A percentile compares a stretch with the other conserved stretches of the same genome.
These are phyloP conservation scores for Antennarius maculatus DNA, from an alignment of 2,797 vertebrate species.

Conservation along the genomic window DNA sequence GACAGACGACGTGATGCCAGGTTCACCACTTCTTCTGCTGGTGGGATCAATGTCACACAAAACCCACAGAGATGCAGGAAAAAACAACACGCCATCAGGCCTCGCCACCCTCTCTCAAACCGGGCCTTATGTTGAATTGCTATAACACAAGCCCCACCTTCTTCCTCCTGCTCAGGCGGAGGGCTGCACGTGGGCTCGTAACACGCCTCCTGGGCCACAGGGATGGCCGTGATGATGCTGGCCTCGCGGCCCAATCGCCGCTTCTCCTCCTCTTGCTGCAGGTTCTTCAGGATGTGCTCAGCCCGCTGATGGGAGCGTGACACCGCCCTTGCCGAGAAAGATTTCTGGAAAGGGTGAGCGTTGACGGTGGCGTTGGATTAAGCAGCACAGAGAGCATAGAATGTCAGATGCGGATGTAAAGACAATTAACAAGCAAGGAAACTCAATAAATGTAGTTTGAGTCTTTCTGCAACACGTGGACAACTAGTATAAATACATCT, in stretches of 20 bases:
- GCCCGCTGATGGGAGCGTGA: slow-evolving; percentile 98
- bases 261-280: slow-evolving; percentile 98
- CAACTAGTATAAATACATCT: slow-evolving; percentile 41
- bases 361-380: slow-evolving; percentile 21
- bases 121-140: background rate
- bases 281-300: slow-evolving; percentile 97
- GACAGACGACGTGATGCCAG: slow-evolving; percentile 96
- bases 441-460: slow-evolving; percentile 24
- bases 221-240: slow-evolving; percentile 97
- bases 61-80: background rate
- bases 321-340: slow-evolving; percentile 96
- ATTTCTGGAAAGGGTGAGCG: slow-evolving; percentile 85
- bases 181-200: slow-evolving; percentile 97
- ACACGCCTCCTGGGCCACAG: slow-evolving; percentile 96
- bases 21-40: slow-evolving; percentile 99
- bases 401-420: slow-evolving; percentile 26
- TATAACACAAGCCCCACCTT: slow-evolving; percentile 83
- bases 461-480: slow-evolving; percentile 40
- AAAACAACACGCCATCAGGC: slow-evolving; percentile 35
- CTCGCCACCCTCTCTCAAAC: background rate
- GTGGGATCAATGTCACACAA: slow-evolving; percentile 66
- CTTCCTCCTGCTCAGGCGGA: slow-evolving; percentile 95
- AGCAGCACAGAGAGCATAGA: slow-evolving; percentile 12
- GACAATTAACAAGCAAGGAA: slow-evolving; percentile 27
- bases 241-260: slow-evolving; percentile 95